Conservation (phyloP, 2,888 invertebrate genomes). For the Neoitamus cyanurus region DNA sequence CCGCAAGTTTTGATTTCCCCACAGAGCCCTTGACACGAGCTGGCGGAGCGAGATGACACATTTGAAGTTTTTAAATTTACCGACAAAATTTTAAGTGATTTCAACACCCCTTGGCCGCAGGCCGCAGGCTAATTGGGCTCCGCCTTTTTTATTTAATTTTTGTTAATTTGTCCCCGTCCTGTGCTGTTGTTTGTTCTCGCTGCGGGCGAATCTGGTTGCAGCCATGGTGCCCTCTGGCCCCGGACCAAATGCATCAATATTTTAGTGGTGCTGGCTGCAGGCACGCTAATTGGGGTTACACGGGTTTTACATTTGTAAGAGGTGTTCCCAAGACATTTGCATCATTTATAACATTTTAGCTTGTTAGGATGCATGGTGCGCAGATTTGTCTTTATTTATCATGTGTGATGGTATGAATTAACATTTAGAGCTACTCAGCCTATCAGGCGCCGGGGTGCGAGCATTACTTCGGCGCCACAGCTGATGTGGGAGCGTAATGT, state of each 20-base stretch:
- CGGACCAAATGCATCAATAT: neutral
- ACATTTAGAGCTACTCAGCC: no score
- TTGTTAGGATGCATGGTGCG: no score
- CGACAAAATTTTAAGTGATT: slow-evolving; percentile 15
- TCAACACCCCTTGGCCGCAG: neutral
- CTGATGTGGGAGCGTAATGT: no score
- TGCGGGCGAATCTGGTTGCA: neutral
- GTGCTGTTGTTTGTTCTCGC: neutral
- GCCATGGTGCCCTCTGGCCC: neutral
- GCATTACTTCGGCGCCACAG: no score
- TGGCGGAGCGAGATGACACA: neutral
- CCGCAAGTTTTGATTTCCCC: slow-evolving; percentile 34
- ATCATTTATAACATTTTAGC: neutral
- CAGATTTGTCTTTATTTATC: no score
- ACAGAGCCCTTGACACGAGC: slow-evolving; percentile 16
- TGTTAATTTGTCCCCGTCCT: neutral
- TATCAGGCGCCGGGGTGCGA: no score
- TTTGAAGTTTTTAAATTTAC: slow-evolving; percentile 4
- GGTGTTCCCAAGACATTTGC: neutral
- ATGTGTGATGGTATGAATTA: no score
- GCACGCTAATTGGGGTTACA: neutral
- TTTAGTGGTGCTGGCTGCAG: neutral
- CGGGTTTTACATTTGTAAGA: neutral
- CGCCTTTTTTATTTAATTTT: neutral
- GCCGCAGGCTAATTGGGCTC: neutral